A percentile compares a stretch with the other conserved stretches of the same genome.
phyloP scores from a whole-genome alignment of 2,113 vertebrate genomes.

The Ceyx margarethae region DNA sequence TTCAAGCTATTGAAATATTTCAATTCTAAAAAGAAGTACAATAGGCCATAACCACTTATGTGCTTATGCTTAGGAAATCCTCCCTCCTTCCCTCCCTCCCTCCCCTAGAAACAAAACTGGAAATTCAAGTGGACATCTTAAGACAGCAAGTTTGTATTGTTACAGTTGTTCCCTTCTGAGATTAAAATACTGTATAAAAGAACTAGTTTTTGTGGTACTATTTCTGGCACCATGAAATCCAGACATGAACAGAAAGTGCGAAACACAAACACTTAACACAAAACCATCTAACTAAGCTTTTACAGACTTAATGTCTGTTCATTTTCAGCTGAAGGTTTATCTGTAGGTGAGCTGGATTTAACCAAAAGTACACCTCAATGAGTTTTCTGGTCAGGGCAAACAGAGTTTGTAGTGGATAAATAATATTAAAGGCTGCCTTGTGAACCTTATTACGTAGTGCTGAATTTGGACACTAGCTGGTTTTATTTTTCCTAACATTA shows the following conservation, averaged over 20 bases:
- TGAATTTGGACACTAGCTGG: neutral
- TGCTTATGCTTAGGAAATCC: neutral
- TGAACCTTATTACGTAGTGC: neutral
- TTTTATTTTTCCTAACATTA: neutral
- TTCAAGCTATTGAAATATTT: constrained; percentile 54
- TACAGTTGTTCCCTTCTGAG: neutral
- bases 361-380: neutral
- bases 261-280: neutral
- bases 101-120: neutral
- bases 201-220: neutral
- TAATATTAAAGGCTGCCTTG: neutral
- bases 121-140: neutral
- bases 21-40: constrained; percentile 24
- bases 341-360: neutral
- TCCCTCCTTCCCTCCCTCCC: neutral
- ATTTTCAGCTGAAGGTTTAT: neutral
- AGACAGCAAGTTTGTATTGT: neutral
- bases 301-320: neutral
- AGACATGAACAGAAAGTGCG: neutral
- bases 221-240: neutral
- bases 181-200: neutral
- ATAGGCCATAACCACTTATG: constrained; percentile 15
- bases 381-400: neutral
- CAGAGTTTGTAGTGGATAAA: neutral
- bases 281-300: neutral